Conservation (phyloP, 2,888 invertebrate species). For the Digitonthophagus gazella region DNA sequence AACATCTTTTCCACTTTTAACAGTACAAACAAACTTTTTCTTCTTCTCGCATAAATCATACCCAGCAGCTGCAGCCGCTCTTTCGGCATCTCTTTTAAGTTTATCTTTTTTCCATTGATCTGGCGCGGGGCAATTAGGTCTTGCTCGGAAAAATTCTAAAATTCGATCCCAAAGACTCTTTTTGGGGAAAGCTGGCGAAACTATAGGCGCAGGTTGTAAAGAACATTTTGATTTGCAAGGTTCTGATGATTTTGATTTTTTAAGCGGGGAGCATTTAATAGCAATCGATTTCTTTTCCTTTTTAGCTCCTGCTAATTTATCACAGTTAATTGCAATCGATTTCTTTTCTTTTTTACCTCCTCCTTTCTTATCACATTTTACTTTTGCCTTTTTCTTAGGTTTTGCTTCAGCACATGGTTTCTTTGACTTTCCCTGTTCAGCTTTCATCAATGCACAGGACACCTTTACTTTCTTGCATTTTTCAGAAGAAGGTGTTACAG, state of each 20-base stretch:
- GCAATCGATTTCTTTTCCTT: neutral
- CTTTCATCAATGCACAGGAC: neutral
- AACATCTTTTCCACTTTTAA: conserved; percentile 9
- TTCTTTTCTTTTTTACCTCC: no score
- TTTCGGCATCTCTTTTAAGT: conserved; percentile 39
- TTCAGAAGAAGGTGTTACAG: no score
- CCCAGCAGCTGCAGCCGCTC: conserved; percentile 43
- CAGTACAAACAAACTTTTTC: conserved; percentile 13
- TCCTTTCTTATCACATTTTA: no score
- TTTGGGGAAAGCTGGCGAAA: conserved; percentile 22
- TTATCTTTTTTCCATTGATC: conserved; percentile 41
- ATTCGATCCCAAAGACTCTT: conserved; percentile 38
- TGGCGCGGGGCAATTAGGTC: conserved; percentile 42
- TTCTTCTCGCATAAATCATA: conserved; percentile 37
- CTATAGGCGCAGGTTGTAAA: neutral
- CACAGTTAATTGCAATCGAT: neutral
- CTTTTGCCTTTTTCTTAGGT: neutral
- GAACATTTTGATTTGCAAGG: conserved; percentile 3
- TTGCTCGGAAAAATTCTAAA: conserved; percentile 44
- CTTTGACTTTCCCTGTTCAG: conserved; percentile 1
- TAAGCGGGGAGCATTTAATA: neutral
- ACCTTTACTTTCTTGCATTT: neutral
- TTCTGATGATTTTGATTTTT: neutral
- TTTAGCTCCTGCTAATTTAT: neutral
- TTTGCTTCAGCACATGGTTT: conserved; percentile 10